phyloP scores from a whole-genome alignment of 2,113 vertebrate genomes.

The Otolemur garnettii region DNA sequence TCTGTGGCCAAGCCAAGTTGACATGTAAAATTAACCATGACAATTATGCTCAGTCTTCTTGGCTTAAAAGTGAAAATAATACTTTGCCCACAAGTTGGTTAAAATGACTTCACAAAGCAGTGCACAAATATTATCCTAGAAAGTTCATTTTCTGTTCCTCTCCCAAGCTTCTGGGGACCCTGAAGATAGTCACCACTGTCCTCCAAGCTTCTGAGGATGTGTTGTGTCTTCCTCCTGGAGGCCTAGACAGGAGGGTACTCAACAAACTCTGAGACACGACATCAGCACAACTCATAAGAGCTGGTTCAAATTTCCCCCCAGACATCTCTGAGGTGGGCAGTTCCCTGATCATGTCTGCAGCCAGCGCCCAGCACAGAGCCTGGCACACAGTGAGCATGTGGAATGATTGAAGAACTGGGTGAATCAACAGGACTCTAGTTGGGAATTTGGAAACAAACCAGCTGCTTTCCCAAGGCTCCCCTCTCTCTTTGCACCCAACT shows the following conservation, averaged over 20 bases:
- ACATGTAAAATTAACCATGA: too few species aligned
- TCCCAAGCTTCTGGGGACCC: background rate
- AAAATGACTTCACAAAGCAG: too few species aligned
- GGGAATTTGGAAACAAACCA: background rate
- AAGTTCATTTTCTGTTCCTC: background rate
- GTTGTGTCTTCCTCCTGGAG: background rate
- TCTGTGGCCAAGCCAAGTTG: too few species aligned
- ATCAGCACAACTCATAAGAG: background rate
- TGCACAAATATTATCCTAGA: too few species aligned
- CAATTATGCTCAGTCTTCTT: too few species aligned
- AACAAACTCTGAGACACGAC: background rate
- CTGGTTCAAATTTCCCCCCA: rapidly evolving
- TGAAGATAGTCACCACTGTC: background rate
- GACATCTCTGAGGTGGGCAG: background rate
- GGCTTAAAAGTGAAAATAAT: too few species aligned
- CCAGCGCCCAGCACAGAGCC: too few species aligned
- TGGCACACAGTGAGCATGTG: background rate
- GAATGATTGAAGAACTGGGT: background rate
- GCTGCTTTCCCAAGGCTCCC: too few species aligned
- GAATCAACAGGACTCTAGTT: background rate
- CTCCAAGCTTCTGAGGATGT: background rate
- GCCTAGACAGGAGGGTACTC: background rate
- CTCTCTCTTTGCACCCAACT: background rate
- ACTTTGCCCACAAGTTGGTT: background rate
- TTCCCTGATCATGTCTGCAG: background rate